Evolutionary conservation across 1,140 invertebrate species (phyloP).

Genomic region (Cydia strobilella): DNA sequence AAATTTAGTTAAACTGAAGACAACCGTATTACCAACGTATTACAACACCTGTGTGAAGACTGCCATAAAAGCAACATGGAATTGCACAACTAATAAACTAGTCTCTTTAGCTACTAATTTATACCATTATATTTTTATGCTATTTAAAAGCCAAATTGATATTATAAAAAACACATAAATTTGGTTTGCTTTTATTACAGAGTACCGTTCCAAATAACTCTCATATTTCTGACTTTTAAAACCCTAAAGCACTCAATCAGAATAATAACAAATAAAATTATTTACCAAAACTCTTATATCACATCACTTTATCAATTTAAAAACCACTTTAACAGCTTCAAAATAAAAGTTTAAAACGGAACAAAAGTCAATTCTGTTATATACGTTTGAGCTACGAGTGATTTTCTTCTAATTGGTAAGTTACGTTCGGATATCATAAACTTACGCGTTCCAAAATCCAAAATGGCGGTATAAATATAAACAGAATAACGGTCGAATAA

Average conservation of each 20-base stretch:
- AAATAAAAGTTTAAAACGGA: not conserved
- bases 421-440: conserved; percentile 18
- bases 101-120: not conserved
- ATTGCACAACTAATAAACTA: not conserved
- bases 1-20: too few species aligned
- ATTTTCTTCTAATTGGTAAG: conserved; percentile 9
- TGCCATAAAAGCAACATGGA: too few species aligned
- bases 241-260: not conserved
- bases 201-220: conserved; percentile 5
- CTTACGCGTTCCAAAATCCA: not conserved
- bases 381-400: not conserved
- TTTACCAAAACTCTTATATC: not conserved
- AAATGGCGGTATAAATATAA: conserved; percentile 22
- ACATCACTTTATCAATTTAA: not conserved
- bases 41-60: too few species aligned
- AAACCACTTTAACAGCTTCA: not conserved
- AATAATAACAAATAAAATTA: conserved; percentile 1
- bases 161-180: not conserved
- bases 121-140: too few species aligned
- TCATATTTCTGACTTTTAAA: not conserved
- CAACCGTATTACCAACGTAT: too few species aligned
- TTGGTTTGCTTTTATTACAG: not conserved
- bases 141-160: not conserved
- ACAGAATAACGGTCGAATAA: conserved; percentile 16
- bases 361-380: not conserved